Percentiles rank a stretch among this genome's conserved stretches.
phyloP scores from a whole-genome alignment of 1,140 invertebrate species.

The Geopemphigus sp. region DNA sequence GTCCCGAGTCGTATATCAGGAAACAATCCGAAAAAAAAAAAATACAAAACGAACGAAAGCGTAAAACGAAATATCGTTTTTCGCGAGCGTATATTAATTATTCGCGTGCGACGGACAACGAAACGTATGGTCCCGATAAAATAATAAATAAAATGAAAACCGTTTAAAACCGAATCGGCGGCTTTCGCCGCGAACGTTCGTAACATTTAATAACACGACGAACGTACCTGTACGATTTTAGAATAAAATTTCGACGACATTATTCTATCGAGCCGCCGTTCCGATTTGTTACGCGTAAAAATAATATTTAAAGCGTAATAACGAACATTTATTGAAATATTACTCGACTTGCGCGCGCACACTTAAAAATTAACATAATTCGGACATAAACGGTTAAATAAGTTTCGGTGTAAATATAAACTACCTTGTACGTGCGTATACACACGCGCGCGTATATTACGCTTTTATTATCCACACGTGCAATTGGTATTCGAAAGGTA shows the following conservation, averaged over 20 bases:
- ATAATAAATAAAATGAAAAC: no score
- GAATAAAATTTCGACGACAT: background rate
- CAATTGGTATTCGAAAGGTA: background rate
- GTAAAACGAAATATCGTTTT: no score
- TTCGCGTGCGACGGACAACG: no score
- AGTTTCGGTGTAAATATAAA: background rate
- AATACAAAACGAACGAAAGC: no score
- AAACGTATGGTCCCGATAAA: no score
- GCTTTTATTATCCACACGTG: background rate
- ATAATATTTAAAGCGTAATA: background rate
- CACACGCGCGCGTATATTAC: background rate
- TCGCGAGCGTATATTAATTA: no score
- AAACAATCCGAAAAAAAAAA: no score
- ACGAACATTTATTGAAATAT: background rate
- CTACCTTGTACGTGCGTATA: background rate
- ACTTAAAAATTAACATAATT: conserved; percentile 2
- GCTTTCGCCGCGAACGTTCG: no score
- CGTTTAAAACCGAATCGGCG: no score
- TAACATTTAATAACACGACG: no score
- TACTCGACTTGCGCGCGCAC: background rate
- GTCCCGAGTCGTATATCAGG: no score
- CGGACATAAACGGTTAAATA: background rate
- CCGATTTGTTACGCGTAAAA: no score
- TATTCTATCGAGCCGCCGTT: background rate
- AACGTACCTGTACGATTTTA: background rate